These are phyloP conservation scores for Venustaconcha ellipsiformis DNA, from an alignment of 1,140 invertebrate species.

Conservation along the genomic window DNA sequence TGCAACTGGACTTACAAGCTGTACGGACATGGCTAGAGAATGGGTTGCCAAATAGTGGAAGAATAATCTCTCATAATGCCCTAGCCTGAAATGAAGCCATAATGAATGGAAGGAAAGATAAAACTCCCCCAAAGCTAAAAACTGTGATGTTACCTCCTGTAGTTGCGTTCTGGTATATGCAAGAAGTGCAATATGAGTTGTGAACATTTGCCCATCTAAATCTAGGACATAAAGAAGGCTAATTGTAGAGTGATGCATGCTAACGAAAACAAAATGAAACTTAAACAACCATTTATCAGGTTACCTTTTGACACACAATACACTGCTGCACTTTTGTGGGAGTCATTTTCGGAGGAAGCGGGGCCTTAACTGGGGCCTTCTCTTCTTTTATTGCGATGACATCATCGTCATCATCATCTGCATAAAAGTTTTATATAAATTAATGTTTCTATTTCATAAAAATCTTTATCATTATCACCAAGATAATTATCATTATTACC, in stretches of 20 bases:
- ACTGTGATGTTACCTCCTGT: no score
- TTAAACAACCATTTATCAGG: background rate
- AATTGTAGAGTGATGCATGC: background rate
- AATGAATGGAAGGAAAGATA: no score
- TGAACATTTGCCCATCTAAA: background rate
- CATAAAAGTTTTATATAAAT: background rate
- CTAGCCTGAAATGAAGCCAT: no score
- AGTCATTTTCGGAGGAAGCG: constrained; percentile 7
- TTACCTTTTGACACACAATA: constrained; percentile 62
- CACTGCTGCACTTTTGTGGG: constrained; percentile 52
- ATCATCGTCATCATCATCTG: constrained; percentile 15
- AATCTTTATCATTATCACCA: background rate
- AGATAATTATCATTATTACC: background rate
- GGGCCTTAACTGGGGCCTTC: constrained; percentile 21
- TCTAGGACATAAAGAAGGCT: background rate
- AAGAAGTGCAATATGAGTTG: background rate
- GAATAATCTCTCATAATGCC: no score
- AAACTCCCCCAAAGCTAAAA: no score
- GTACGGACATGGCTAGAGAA: no score
- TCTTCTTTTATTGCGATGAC: constrained; percentile 27
- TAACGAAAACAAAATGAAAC: background rate
- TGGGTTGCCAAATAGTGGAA: no score
- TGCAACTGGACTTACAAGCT: no score
- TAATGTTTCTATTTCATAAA: background rate
- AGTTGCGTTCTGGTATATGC: no score